Conservation (phyloP, 2,888 invertebrate species). For the Agrotis ipsilon region DNA sequence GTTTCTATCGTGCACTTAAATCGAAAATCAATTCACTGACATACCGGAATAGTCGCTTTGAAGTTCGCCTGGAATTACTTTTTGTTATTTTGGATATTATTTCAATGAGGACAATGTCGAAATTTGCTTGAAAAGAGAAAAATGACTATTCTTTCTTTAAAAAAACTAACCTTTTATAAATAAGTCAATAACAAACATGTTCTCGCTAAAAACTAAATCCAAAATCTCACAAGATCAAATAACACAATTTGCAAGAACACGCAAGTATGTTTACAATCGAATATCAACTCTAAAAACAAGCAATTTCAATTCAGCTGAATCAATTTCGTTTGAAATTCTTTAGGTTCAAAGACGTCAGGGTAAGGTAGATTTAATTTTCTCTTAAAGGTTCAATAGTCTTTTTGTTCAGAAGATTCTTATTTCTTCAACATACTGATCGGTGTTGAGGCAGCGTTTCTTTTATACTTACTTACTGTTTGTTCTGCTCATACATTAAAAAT, state of each 20-base stretch:
- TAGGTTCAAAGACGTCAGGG: slow-evolving; percentile 14
- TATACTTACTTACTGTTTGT: neutral
- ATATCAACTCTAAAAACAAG: slow-evolving; percentile 15
- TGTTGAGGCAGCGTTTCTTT: no score
- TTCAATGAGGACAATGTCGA: no score
- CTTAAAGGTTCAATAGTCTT: slow-evolving; percentile 1
- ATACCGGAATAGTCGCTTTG: no score
- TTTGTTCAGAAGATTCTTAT: slow-evolving; percentile 8
- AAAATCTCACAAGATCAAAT: slow-evolving; percentile 2
- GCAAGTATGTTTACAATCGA: neutral
- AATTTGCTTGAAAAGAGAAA: no score
- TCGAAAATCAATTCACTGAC: no score
- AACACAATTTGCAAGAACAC: neutral
- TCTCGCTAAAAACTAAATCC: neutral
- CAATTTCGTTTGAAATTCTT: slow-evolving; percentile 29
- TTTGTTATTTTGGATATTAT: no score
- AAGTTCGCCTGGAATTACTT: no score
- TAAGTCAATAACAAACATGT: neutral
- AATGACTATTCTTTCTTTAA: no score
- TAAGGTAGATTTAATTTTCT: slow-evolving; percentile 1
- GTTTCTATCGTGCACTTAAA: no score
- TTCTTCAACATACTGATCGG: neutral
- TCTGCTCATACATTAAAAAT: no score
- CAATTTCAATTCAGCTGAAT: slow-evolving; percentile 31
- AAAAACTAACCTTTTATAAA: neutral